phyloP scores from a whole-genome alignment of 2,888 invertebrate species.

The Melitaea athalia region DNA sequence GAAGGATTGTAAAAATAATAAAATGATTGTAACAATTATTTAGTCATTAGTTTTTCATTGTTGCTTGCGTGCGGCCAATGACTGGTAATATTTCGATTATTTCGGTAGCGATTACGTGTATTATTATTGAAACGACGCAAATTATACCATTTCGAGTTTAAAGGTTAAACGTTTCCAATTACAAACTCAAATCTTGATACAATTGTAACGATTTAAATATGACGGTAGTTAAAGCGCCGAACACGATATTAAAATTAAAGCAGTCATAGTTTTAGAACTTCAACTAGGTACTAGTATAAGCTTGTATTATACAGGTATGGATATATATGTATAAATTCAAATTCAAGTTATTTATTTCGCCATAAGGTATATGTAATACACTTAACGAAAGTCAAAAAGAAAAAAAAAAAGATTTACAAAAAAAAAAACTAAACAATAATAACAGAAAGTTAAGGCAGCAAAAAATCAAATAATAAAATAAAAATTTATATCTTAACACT shows the following conservation, averaged over 20 bases:
- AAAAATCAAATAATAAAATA: too few relatives aligned
- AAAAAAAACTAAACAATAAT: too few relatives aligned
- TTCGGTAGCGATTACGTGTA: background rate
- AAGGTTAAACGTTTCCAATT: background rate
- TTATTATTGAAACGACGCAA: background rate
- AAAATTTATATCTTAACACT: too few relatives aligned
- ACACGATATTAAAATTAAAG: too few relatives aligned
- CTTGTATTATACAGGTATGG: too few relatives aligned
- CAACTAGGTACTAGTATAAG: background rate
- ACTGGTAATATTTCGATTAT: background rate
- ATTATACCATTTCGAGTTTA: background rate
- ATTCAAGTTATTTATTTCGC: too few relatives aligned
- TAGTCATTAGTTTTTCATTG: constrained; percentile 20
- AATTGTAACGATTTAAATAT: background rate
- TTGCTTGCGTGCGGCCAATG: constrained; percentile 4
- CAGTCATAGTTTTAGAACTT: too few relatives aligned
- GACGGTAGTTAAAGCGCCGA: background rate
- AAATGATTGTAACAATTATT: constrained; percentile 12
- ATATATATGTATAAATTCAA: too few relatives aligned
- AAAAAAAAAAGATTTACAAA: too few relatives aligned
- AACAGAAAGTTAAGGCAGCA: too few relatives aligned
- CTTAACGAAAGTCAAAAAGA: too few relatives aligned
- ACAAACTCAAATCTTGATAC: background rate
- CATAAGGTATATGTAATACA: too few relatives aligned
- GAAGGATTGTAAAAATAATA: background rate